Base-by-base conservation (phyloP, 2,888 invertebrate genomes). In the Microplitis deprimator region DNA sequence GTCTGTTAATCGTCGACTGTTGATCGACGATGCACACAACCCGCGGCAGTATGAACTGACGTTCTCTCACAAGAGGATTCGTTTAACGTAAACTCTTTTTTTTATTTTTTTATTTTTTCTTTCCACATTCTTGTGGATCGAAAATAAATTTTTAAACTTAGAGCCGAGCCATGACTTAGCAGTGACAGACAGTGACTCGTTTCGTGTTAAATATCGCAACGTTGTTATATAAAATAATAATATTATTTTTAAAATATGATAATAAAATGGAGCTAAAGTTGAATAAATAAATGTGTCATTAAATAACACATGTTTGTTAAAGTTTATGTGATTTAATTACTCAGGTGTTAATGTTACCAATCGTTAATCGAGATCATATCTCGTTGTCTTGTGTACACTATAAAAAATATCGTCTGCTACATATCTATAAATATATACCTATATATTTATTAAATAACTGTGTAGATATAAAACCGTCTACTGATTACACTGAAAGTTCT, bases 401-500 rank as follows among this genome's bases (percentile, higher is more conserved):
- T 60, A 13, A 29, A 59, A 5, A 50, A n/a, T 29, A 29, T 4
- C 29, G 29, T 10, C 8, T 59, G 20, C 50, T 70, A 7, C 13
- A 41, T 59, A 39, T 39, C 20, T 41, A n/a, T 72, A 40, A 41
- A 64, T 62, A 41, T 72, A 40, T 39, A 20, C n/a, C n/a, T 13
- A 50, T 16, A 16, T 38, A 29, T 7, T 39, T 67, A 38, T 73
- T 10, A 67, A 59, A 59, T 38, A 29, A 10, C 16, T n/a, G 40
- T 20, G 67, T 39, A 8, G 67, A 39, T 73, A 73, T 50, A 29
- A n/a, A 38, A 73, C 73, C 73, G 41, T 73, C 67, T 5, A 73
- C 20, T 67, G 73, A 73, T 73, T 65, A 50, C 65, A 39, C 67
- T 67, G 73, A 59, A 41, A 41, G 16, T 62, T 39, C 13, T 73